Conservation (phyloP, 2,113 vertebrate genomes). For the Onychorhynchus coronatus region DNA sequence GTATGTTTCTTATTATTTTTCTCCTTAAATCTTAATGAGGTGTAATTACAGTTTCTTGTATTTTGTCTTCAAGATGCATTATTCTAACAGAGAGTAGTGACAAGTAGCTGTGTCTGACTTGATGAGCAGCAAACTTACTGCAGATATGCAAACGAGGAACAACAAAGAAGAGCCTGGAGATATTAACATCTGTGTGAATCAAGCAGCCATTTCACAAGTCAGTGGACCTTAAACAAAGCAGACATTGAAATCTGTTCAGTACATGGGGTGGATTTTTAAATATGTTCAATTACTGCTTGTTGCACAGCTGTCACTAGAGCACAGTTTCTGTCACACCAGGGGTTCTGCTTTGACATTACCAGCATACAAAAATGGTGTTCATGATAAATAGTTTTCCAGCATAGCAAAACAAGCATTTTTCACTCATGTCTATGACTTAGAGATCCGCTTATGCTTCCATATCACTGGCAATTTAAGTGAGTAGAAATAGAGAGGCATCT, state of each 20-base stretch:
- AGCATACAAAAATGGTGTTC: constrained; percentile 47
- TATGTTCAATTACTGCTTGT: constrained; percentile 75
- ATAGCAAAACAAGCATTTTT: constrained; percentile 42
- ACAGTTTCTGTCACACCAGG: constrained; percentile 56
- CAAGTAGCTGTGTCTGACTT: constrained; percentile 59
- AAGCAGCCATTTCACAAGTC: constrained; percentile 80
- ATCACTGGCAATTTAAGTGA: neutral
- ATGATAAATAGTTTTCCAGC: constrained; percentile 38
- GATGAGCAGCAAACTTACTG: constrained; percentile 62
- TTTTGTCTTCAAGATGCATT: constrained; percentile 63
- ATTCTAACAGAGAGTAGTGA: constrained; percentile 46
- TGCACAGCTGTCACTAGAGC: constrained; percentile 70
- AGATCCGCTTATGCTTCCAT: neutral
- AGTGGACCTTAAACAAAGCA: constrained; percentile 82
- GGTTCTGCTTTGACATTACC: constrained; percentile 58
- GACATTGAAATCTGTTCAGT: constrained; percentile 79
- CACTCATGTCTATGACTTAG: neutral
- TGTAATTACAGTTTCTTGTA: constrained; percentile 60
- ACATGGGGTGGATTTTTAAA: constrained; percentile 76
- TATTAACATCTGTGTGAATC: constrained; percentile 82
- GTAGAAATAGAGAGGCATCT: neutral
- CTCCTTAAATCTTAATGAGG: constrained; percentile 71
- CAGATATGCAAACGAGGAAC: constrained; percentile 74
- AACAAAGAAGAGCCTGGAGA: constrained; percentile 76
- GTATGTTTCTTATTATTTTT: constrained; percentile 70